Conservation (phyloP, 2,797 vertebrate genomes). For the Microctenopoma lineatum region DNA sequence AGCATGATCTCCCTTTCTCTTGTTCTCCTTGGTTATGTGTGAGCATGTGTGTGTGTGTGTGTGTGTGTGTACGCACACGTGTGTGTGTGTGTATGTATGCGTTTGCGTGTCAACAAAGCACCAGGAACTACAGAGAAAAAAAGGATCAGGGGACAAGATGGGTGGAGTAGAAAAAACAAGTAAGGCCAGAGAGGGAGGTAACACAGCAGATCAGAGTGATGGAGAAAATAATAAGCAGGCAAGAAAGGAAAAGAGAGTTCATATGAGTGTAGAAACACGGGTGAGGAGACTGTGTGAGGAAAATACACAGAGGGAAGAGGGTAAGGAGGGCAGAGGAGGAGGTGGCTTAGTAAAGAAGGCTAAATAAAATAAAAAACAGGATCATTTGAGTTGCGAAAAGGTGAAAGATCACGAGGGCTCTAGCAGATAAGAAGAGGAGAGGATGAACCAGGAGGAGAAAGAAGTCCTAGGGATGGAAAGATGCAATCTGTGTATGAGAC, state of each 20-base stretch:
- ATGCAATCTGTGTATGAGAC: conserved; percentile 62
- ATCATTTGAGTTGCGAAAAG: conserved; percentile 47
- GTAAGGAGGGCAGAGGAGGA: conserved; percentile 18
- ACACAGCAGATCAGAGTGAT: conserved; percentile 52
- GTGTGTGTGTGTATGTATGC: conserved; percentile 5
- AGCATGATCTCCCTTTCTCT: conserved; percentile 71
- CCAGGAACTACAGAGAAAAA: conserved; percentile 39
- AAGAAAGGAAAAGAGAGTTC: conserved; percentile 53
- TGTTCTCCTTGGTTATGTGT: conserved; percentile 24
- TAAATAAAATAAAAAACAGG: conserved; percentile 40
- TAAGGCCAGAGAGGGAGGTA: conserved; percentile 45
- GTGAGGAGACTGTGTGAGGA: conserved; percentile 31
- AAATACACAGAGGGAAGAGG: conserved; percentile 28
- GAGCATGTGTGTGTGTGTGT: conserved; percentile 1
- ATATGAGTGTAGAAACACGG: conserved; percentile 30
- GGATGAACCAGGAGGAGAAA: conserved; percentile 49
- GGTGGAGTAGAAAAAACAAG: conserved; percentile 50
- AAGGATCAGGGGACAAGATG: conserved; percentile 52
- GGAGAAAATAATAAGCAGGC: conserved; percentile 55
- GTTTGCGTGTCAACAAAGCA: conserved; percentile 40
- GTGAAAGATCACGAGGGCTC: conserved; percentile 54
- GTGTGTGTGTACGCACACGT: neutral
- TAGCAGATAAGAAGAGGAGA: conserved; percentile 53
- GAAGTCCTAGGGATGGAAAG: conserved; percentile 46
- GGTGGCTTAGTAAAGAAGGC: conserved; percentile 40